Base-by-base conservation (phyloP, 2,888 invertebrate species). In the Alcis repandata region DNA sequence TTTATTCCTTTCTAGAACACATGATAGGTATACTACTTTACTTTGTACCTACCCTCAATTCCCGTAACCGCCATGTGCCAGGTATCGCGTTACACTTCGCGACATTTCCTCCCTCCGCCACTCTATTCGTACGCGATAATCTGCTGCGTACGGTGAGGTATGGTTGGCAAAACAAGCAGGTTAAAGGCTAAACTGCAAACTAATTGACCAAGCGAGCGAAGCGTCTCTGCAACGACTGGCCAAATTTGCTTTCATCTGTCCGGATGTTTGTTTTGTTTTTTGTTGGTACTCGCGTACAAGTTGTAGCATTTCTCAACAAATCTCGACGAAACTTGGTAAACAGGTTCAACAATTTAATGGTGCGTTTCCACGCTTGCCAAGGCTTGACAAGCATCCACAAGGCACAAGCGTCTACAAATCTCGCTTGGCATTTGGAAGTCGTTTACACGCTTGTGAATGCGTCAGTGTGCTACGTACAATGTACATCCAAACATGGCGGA, bases 51-150 rank as follows among this genome's bases (percentile, higher is more conserved):
- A n/a, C 6, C 2, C 38, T n/a, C 4, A 10, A 17, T 9, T 45
- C 7, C 19, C 0, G 19, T 11, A 43, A 45, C 10, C 38, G n/a
- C 59, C 20, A 19, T 52, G 36, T 41, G 27, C 19, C 4, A 15
- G 20, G 22, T 20, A 15, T 53, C 38, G 27, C 19, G 8, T 40
- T 22, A 40, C 52, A n/a, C 15, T 51, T 38, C 52, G 53, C 41
- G 40, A 41, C 53, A 41, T 53, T 53, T 36, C 13, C 49, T 17
- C 40, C 22, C 53, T 27, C 38, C 52, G 13, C 13, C 40, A 41
- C 38, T 41, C 27, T 15, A 33, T 15, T 36, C 11, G 20, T 40
- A 40, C 20, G 40, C 40, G 53, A 27, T 41, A 15, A 53, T 53
- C 53, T 40, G 40, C 53, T 36, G 40, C 19, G 19, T 13, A 19